These are phyloP conservation scores for Oryzaephilus surinamensis DNA, from an alignment of 1,140 invertebrate species.

Conservation along the genomic window DNA sequence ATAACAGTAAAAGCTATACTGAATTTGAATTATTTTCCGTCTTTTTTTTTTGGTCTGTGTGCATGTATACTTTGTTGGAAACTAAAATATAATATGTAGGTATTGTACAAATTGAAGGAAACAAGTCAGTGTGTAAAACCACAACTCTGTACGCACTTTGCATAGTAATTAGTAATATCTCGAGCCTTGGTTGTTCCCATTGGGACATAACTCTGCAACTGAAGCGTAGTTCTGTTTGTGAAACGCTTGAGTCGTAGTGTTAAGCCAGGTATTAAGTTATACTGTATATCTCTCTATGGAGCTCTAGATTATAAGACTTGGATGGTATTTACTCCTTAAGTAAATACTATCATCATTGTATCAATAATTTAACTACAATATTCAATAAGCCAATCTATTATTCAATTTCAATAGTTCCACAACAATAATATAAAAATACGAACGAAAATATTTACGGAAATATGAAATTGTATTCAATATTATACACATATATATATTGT, in stretches of 20 bases:
- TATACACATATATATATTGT: too few relatives aligned
- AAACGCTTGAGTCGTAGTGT: conserved; percentile 12
- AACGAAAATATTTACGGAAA: too few relatives aligned
- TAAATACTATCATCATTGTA: conserved; percentile 1
- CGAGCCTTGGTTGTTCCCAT: conserved; percentile 13
- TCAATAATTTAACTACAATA: too few relatives aligned
- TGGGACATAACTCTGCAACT: conserved; percentile 16
- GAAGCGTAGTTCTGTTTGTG: conserved; percentile 20
- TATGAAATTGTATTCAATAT: too few relatives aligned
- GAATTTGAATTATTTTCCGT: too few relatives aligned
- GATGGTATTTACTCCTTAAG: conserved; percentile 1
- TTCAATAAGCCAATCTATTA: too few relatives aligned
- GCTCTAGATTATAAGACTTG: conserved; percentile 3
- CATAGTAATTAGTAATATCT: conserved; percentile 25
- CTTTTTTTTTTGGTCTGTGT: too few relatives aligned
- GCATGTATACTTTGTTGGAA: too few relatives aligned
- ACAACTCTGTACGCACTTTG: conserved; percentile 23
- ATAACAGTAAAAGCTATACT: too few relatives aligned
- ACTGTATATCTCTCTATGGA: conserved; percentile 2
- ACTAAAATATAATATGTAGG: too few relatives aligned
- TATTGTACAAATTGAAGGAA: conserved; percentile 12
- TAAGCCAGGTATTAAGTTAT: conserved; percentile 20
- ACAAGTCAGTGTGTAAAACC: conserved; percentile 17
- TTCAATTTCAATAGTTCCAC: too few relatives aligned
- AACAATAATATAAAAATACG: too few relatives aligned